Percentiles rank a stretch among this genome's conserved stretches.
Conservation (phyloP, 2,113 vertebrate genomes). For the Noturus placidus region DNA sequence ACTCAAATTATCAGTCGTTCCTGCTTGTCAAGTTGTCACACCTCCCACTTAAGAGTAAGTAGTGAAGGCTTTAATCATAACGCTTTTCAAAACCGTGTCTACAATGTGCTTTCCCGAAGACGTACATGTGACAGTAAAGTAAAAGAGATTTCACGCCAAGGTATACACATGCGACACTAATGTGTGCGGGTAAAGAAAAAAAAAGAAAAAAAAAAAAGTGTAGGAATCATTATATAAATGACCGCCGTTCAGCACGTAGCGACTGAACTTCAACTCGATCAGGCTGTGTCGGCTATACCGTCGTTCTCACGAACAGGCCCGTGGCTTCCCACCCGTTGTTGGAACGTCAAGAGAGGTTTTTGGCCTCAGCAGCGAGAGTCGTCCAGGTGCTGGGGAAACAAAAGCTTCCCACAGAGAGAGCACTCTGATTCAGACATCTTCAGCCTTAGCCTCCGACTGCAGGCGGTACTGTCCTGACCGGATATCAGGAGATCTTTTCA, state of each 20-base stretch:
- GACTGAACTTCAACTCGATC: not conserved
- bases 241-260: not conserved
- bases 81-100: too few relatives aligned
- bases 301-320: not conserved
- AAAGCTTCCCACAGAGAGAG: not conserved
- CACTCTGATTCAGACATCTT: not conserved
- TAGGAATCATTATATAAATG: not conserved
- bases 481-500: not conserved
- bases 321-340: not conserved
- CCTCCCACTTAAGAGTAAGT: not conserved
- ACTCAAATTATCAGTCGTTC: not conserved
- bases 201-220: not conserved
- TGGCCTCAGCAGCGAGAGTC: not conserved
- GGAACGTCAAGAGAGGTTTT: conserved; percentile 3
- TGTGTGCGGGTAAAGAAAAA: not conserved
- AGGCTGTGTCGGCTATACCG: not conserved
- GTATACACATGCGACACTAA: not conserved
- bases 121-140: too few relatives aligned
- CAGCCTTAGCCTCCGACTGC: not conserved
- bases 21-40: not conserved
- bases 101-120: too few relatives aligned
- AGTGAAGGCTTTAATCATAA: too few relatives aligned
- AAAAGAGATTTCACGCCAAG: not conserved
- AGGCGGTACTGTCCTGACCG: not conserved
- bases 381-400: conserved; percentile 23